Evolutionary conservation across 2,888 invertebrate genomes (phyloP).

Genomic region (Brachynemurus nebulosus): DNA sequence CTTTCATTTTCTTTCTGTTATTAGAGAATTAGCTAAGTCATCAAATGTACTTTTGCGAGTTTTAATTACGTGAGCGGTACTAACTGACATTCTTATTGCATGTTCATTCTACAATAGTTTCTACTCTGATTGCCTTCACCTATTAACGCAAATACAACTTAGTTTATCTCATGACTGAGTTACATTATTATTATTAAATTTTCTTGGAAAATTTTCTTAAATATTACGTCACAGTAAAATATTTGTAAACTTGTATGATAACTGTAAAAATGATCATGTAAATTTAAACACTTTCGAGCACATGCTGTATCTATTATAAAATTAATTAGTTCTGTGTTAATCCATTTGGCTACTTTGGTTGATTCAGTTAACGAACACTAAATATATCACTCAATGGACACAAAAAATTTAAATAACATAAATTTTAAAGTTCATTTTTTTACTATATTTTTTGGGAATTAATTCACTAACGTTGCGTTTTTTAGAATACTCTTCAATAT

Average conservation of each 20-base stretch:
- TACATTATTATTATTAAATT: not conserved
- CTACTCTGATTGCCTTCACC: not conserved
- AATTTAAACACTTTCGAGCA: not conserved
- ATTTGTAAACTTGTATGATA: conserved; percentile 1
- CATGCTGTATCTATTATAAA: conserved; percentile 10
- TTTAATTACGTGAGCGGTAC: not conserved
- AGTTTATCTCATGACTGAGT: not conserved
- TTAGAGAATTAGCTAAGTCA: not conserved
- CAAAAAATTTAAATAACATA: not conserved
- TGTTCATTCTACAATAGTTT: not conserved
- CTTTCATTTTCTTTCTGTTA: not conserved
- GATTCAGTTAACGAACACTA: not conserved
- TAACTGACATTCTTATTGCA: conserved; percentile 1
- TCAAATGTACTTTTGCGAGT: not conserved
- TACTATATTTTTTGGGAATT: not conserved
- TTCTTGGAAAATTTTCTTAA: not conserved
- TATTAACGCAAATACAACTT: not conserved
- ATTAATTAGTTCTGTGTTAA: conserved; percentile 2
- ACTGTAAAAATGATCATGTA: not conserved
- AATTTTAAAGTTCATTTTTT: not conserved
- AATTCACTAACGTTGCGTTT: not conserved
- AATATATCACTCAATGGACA: not conserved
- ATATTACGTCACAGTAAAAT: not conserved
- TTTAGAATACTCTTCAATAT: not conserved
- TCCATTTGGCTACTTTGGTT: not conserved